phyloP scores from a whole-genome alignment of 2,113 vertebrate genomes.

The Casuarius casuarius region DNA sequence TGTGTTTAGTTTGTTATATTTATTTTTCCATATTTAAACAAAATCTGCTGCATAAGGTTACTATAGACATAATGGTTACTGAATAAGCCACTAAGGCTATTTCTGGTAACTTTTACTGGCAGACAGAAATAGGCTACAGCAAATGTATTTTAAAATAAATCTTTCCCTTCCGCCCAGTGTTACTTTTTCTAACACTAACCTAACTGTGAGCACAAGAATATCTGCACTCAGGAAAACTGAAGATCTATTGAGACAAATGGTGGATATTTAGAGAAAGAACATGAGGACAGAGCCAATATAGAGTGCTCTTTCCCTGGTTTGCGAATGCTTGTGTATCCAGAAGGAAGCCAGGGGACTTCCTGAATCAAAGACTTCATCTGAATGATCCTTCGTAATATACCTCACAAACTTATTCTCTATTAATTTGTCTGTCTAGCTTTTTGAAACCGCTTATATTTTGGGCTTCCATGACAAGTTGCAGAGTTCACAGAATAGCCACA shows the following conservation, averaged over 20 bases:
- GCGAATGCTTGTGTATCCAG: not conserved
- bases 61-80: not conserved
- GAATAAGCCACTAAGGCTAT: slow-evolving; percentile 19
- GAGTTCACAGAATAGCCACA: not conserved
- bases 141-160: slow-evolving; percentile 43
- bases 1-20: not conserved
- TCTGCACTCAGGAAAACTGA: not conserved
- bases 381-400: not conserved
- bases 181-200: not conserved
- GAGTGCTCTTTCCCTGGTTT: not conserved
- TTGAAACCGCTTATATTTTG: not conserved
- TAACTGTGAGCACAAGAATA: not conserved
- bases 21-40: slow-evolving; percentile 34
- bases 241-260: not conserved
- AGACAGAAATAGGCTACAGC: slow-evolving; percentile 41
- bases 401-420: not conserved
- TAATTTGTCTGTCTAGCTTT: not conserved
- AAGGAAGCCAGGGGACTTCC: not conserved
- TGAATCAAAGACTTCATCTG: not conserved
- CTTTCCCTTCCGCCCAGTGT: not conserved
- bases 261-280: not conserved
- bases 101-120: slow-evolving; percentile 35
- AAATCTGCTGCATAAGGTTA: not conserved
- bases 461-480: not conserved
- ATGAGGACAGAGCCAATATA: not conserved